phyloP scores from a whole-genome alignment of 2,888 invertebrate species.

The Eremobia ochroleuca region DNA sequence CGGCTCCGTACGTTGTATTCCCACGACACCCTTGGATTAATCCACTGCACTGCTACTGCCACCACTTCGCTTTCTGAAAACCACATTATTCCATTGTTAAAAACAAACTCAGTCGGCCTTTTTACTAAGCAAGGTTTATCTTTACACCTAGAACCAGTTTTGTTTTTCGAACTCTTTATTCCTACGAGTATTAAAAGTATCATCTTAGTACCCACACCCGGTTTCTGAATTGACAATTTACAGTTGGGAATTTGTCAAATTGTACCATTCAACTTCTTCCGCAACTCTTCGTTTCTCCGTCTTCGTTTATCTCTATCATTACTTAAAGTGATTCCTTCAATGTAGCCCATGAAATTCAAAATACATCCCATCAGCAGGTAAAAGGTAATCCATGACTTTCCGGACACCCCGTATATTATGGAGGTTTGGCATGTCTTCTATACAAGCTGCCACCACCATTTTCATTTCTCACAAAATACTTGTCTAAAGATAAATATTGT shows the following conservation, averaged over 20 bases:
- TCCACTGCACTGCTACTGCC: conserved; percentile 1
- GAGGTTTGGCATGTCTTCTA: not conserved
- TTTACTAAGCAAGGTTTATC: not conserved
- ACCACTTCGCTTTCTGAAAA: not conserved
- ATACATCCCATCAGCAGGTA: too few relatives aligned
- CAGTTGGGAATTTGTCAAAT: not conserved
- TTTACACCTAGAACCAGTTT: not conserved
- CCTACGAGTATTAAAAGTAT: not conserved
- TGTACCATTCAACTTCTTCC: not conserved
- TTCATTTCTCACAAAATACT: too few relatives aligned
- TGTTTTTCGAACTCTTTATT: not conserved
- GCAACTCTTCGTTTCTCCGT: not conserved
- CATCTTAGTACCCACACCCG: not conserved
- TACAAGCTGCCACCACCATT: not conserved
- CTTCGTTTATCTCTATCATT: not conserved
- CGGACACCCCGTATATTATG: too few relatives aligned
- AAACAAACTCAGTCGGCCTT: not conserved
- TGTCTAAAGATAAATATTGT: not conserved
- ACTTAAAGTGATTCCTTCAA: not conserved
- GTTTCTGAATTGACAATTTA: not conserved
- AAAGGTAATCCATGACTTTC: too few relatives aligned
- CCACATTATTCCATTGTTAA: not conserved
- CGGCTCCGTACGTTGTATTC: not conserved
- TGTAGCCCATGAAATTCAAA: not conserved
- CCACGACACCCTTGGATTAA: not conserved